Evolutionary conservation across 2,888 invertebrate species (phyloP).

Genomic region (Diarsia brunnea): DNA sequence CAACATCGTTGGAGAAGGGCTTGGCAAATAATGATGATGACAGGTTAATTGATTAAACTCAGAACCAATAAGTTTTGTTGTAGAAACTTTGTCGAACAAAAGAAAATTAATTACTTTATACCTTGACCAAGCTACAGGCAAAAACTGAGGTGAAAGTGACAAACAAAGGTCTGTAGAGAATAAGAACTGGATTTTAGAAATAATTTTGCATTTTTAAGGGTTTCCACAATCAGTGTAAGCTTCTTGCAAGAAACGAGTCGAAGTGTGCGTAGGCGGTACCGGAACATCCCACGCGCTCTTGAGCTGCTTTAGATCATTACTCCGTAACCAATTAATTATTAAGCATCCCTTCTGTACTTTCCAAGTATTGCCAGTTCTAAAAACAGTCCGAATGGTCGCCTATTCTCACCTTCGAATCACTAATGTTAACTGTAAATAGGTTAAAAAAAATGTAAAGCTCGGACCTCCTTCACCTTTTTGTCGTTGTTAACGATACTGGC

Average conservation of each 20-base stretch:
- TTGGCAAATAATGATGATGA: no score
- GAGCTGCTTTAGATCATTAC: slow-evolving; percentile 10
- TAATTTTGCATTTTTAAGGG: background rate
- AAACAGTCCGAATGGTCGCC: slow-evolving; percentile 5
- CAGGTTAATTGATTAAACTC: background rate
- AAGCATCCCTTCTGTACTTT: background rate
- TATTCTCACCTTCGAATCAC: background rate
- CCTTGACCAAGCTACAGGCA: background rate
- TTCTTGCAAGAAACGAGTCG: background rate
- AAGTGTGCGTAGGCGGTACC: slow-evolving; percentile 4
- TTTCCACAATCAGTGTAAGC: background rate
- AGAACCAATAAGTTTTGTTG: background rate
- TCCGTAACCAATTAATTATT: background rate
- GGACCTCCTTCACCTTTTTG: slow-evolving; percentile 23
- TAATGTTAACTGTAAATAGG: slow-evolving; percentile 1
- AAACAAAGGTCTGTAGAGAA: background rate
- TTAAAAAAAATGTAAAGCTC: slow-evolving; percentile 29
- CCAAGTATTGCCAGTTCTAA: slow-evolving; percentile 9
- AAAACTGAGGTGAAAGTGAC: no score
- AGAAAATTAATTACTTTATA: no score
- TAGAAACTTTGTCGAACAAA: background rate
- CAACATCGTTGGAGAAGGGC: no score
- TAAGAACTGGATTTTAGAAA: background rate
- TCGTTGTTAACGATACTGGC: slow-evolving; percentile 27
- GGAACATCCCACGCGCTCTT: slow-evolving; percentile 11